phyloP scores from a whole-genome alignment of 2,888 invertebrate species.

The Rotaria sp. region DNA sequence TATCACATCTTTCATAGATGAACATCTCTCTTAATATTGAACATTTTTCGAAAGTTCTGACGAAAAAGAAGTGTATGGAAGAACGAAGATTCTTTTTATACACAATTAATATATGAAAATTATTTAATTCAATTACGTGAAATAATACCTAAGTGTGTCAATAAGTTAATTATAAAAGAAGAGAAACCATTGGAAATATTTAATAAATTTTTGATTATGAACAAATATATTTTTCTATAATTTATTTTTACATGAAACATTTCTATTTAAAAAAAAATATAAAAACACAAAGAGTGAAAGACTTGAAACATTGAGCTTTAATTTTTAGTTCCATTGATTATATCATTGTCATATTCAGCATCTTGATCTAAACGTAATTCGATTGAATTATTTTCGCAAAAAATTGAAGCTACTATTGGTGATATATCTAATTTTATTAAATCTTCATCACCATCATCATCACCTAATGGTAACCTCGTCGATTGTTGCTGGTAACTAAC shows the following conservation, averaged over 20 bases:
- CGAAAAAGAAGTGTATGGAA: too few relatives aligned
- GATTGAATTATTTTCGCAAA: not conserved
- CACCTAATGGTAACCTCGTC: not conserved
- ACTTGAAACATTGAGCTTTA: not conserved
- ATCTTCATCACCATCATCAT: not conserved
- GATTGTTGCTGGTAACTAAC: not conserved
- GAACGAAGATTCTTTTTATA: not conserved
- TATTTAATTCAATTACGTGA: not conserved
- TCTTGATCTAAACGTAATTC: constrained; percentile 6
- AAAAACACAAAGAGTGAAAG: not conserved
- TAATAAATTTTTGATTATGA: not conserved
- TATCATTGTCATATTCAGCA: not conserved
- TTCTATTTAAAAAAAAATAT: too few relatives aligned
- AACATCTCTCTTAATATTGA: too few relatives aligned
- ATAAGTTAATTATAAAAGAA: not conserved
- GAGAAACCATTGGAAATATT: not conserved
- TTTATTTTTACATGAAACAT: not conserved
- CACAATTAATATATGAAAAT: not conserved
- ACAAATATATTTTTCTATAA: too few relatives aligned
- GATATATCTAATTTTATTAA: not conserved
- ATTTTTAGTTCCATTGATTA: not conserved
- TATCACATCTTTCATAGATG: too few relatives aligned
- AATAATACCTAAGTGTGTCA: not conserved
- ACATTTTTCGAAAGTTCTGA: too few relatives aligned
- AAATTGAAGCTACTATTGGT: not conserved